Evolutionary conservation across 2,797 vertebrate species (phyloP).

Genomic region (Onychomys arenicola): DNA sequence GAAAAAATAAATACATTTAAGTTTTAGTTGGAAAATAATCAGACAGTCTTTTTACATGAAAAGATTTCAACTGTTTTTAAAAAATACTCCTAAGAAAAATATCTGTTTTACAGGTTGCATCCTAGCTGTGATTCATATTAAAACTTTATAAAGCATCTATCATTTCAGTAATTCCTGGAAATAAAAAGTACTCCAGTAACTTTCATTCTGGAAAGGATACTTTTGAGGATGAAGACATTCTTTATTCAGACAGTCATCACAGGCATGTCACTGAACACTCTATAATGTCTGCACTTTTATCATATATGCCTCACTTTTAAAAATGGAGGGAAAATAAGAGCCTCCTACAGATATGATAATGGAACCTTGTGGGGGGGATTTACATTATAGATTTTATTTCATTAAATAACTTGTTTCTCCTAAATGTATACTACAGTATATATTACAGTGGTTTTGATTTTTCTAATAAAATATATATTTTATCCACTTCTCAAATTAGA

Average conservation of each 20-base stretch:
- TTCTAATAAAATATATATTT: background rate
- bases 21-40: conserved; percentile 69
- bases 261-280: background rate
- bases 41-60: background rate
- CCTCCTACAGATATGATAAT: background rate
- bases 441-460: background rate
- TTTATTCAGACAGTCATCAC: background rate
- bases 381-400: background rate
- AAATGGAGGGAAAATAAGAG: background rate
- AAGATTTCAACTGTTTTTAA: conserved; percentile 54
- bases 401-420: background rate
- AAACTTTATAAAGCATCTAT: background rate
- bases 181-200: conserved; percentile 18
- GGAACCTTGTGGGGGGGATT: background rate
- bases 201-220: background rate
- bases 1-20: conserved; percentile 83
- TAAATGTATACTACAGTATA: background rate
- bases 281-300: background rate
- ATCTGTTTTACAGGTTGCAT: background rate
- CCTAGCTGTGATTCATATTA: background rate
- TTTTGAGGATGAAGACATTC: background rate
- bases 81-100: conserved; percentile 53
- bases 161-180: conserved; percentile 13
- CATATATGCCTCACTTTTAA: background rate
- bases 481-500: background rate